Conservation (phyloP, 2,888 invertebrate species). For the Clanis bilineata region DNA sequence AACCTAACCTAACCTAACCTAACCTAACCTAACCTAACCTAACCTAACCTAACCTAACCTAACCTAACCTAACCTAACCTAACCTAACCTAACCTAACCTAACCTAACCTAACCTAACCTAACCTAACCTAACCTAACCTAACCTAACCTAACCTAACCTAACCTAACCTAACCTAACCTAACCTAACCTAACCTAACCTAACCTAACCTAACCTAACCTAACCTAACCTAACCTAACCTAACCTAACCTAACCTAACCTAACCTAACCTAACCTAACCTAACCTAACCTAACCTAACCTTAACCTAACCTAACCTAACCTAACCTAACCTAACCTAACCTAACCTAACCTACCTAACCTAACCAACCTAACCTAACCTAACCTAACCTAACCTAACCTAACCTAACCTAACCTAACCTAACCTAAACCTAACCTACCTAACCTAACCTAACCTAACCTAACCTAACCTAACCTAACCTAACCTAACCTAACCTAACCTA, state of each 20-base stretch:
- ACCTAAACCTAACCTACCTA: slow-evolving; percentile 26
- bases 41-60: slow-evolving; percentile 23
- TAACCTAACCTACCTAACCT: slow-evolving; percentile 30
- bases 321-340: slow-evolving; percentile 27
- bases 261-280: slow-evolving; percentile 28
- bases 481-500: not conserved
- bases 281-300: slow-evolving; percentile 21
- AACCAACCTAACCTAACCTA: slow-evolving; percentile 31
- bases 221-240: slow-evolving; percentile 27
- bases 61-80: slow-evolving; percentile 25
- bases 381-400: slow-evolving; percentile 32
- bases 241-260: slow-evolving; percentile 28
- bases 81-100: slow-evolving; percentile 25
- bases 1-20: slow-evolving; percentile 8
- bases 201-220: slow-evolving; percentile 29
- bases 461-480: slow-evolving; percentile 22
- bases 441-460: slow-evolving; percentile 31
- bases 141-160: slow-evolving; percentile 30
- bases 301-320: slow-evolving; percentile 22
- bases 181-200: slow-evolving; percentile 28
- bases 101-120: slow-evolving; percentile 29
- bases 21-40: slow-evolving; percentile 6
- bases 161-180: slow-evolving; percentile 30
- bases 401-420: slow-evolving; percentile 25
- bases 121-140: slow-evolving; percentile 31